A percentile compares a stretch with the other conserved stretches of the same genome.
Conservation (phyloP, 2,888 invertebrate genomes). For the Pterostichus madidus region DNA sequence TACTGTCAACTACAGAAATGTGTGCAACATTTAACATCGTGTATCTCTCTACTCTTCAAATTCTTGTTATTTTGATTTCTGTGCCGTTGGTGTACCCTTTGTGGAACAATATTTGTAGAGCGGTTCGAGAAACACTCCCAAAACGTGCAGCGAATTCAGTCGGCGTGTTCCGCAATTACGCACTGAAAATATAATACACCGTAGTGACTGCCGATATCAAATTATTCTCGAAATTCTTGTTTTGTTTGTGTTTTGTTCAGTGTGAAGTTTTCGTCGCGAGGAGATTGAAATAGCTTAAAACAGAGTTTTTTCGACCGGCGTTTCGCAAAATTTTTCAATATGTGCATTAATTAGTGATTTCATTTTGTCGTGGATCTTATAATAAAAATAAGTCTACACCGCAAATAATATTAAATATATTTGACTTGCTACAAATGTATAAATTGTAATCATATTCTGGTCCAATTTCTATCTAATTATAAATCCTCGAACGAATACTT, state of each 20-base stretch:
- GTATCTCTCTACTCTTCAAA: constrained; percentile 29
- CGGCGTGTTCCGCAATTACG: constrained; percentile 30
- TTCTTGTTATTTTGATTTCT: constrained; percentile 56
- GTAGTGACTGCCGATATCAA: constrained; percentile 36
- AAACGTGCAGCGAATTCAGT: constrained; percentile 49
- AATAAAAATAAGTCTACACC: no score
- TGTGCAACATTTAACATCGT: constrained; percentile 35
- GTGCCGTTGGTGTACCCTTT: constrained; percentile 35
- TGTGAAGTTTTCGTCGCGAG: not conserved
- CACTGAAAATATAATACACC: constrained; percentile 47
- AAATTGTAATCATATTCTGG: no score
- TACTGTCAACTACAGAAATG: constrained; percentile 46
- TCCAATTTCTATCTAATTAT: no score
- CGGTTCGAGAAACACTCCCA: constrained; percentile 40
- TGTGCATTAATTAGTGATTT: no score
- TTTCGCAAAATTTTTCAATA: no score
- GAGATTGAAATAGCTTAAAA: constrained; percentile 2
- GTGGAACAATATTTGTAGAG: constrained; percentile 59
- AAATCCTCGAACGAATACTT: no score
- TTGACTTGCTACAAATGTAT: no score
- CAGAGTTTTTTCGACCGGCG: no score
- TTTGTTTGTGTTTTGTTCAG: constrained; percentile 21
- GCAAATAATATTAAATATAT: no score
- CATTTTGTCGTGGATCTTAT: no score
- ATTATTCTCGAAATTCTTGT: constrained; percentile 26